These are phyloP conservation scores for Lepidotrigona ventralis DNA, from an alignment of 1,140 invertebrate species.

Conservation along the genomic window DNA sequence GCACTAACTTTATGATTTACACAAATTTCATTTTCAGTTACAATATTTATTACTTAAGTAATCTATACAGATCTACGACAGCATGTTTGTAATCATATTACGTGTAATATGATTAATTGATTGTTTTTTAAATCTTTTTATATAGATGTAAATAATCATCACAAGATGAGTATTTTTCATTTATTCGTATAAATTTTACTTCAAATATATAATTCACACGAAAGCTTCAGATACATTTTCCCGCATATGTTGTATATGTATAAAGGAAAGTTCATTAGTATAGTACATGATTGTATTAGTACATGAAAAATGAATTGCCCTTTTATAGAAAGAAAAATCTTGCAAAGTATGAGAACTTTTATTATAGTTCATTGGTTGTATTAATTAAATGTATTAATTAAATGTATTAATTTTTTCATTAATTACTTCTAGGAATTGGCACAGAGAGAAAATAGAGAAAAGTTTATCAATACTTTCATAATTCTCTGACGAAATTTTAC, in stretches of 20 bases:
- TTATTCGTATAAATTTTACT: no score
- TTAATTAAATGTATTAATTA: not conserved
- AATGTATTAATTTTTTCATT: not conserved
- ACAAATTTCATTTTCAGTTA: not conserved
- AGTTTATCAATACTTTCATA: not conserved
- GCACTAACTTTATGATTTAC: not conserved
- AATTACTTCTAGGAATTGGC: not conserved
- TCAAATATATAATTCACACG: not conserved
- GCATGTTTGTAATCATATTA: no score
- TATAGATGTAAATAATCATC: no score
- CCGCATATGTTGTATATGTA: not conserved
- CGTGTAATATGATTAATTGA: no score
- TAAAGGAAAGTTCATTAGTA: not conserved
- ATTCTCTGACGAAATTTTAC: not conserved
- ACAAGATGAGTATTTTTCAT: no score
- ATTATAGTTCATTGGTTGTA: not conserved
- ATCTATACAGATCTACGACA: not conserved
- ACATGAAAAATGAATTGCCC: not conserved
- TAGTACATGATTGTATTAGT: not conserved
- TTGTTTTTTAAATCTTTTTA: no score
- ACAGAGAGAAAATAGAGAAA: not conserved
- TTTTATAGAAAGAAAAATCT: not conserved
- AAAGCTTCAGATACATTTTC: fast-evolving
- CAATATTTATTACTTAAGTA: not conserved
- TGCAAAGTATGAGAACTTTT: not conserved